phyloP scores from a whole-genome alignment of 2,113 vertebrate species.

The Pollimyrus isidori region DNA sequence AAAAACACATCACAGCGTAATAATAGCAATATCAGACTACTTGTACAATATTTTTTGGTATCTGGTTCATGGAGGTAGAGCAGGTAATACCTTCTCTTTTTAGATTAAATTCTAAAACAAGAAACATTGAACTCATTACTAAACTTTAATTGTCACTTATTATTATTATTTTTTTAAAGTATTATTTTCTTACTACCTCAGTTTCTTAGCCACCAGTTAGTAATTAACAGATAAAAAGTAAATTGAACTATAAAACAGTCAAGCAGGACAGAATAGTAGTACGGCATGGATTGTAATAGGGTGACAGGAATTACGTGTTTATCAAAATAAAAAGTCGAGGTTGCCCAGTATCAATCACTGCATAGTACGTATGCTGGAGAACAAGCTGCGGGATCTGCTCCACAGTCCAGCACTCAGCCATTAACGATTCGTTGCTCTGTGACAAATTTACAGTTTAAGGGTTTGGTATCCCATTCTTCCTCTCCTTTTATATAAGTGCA shows the following conservation, averaged over 20 bases:
- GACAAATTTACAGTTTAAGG: not conserved
- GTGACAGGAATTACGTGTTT: not conserved
- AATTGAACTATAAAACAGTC: not conserved
- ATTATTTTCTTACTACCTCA: no score
- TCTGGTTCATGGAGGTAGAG: not conserved
- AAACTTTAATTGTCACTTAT: not conserved
- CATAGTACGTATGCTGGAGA: slow-evolving; percentile 4
- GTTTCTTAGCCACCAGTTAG: not conserved
- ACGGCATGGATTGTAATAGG: not conserved
- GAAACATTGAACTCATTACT: not conserved
- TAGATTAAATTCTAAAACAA: not conserved
- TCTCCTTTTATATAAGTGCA: not conserved
- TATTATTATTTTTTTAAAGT: not conserved
- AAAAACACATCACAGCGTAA: not conserved
- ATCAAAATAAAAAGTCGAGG: not conserved
- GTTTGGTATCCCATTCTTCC: not conserved
- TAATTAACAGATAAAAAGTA: not conserved
- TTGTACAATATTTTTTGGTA: not conserved
- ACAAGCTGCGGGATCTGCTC: slow-evolving; percentile 10
- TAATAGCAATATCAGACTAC: not conserved
- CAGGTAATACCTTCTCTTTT: not conserved
- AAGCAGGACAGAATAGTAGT: not conserved
- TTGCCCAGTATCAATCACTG: not conserved
- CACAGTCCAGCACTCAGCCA: not conserved
- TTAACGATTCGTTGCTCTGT: not conserved